Percentiles rank a stretch among this genome's conserved stretches.
phyloP scores from a whole-genome alignment of 2,113 vertebrate species.

The Notarius lentiginosus region DNA sequence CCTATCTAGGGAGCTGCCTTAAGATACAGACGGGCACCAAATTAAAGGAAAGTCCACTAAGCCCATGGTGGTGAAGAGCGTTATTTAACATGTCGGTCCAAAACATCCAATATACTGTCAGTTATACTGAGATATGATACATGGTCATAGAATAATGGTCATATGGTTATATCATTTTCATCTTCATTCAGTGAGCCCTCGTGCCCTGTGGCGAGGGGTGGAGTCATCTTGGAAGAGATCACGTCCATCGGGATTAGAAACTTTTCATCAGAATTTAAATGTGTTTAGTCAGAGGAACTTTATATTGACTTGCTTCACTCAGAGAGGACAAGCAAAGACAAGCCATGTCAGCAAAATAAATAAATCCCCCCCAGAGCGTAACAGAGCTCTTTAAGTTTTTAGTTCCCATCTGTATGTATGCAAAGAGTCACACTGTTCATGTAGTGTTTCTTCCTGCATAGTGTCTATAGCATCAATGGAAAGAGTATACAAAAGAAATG shows the following conservation, averaged over 20 bases:
- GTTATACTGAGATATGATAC: too few species aligned
- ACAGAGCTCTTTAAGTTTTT: background rate
- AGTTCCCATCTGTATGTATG: background rate
- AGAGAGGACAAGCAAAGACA: background rate
- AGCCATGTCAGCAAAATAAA: background rate
- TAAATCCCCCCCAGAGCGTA: background rate
- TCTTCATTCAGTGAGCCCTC: background rate
- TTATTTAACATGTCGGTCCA: background rate
- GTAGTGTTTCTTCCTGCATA: background rate
- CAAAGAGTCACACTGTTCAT: background rate
- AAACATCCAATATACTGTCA: background rate
- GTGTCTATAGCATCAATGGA: background rate
- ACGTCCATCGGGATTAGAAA: background rate
- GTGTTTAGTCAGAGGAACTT: background rate
- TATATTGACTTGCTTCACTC: background rate
- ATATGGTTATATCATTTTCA: background rate
- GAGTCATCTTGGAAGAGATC: constrained; percentile 3
- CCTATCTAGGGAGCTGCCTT: background rate
- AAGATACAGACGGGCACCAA: background rate
- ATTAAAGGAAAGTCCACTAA: background rate
- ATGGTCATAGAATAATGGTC: too few species aligned
- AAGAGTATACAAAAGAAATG: constrained; percentile 21
- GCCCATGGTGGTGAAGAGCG: background rate
- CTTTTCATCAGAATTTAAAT: background rate
- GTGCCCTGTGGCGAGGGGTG: background rate